A percentile compares a stretch with the other conserved stretches of the same genome.
phyloP scores from a whole-genome alignment of 2,113 vertebrate genomes.

The Lutjanus erythropterus region DNA sequence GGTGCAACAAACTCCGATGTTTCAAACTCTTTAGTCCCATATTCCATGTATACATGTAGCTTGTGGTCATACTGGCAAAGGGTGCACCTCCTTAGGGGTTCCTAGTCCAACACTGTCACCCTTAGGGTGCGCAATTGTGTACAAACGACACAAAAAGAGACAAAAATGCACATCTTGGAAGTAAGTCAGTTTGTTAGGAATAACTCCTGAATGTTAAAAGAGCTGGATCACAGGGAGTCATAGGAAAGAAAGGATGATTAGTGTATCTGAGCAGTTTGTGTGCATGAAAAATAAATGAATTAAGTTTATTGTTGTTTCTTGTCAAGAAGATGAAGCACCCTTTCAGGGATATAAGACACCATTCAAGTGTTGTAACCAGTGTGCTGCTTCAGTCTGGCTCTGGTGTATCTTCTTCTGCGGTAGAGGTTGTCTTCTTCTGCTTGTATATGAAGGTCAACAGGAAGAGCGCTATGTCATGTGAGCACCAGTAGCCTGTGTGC shows the following conservation, averaged over 20 bases:
- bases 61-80: conserved; percentile 50
- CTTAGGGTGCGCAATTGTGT: conserved; percentile 53
- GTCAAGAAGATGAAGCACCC: conserved; percentile 2
- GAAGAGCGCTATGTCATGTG: conserved; percentile 96
- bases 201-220: conserved; percentile 40
- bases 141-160: conserved; percentile 49
- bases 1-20: neutral
- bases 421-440: conserved; percentile 77
- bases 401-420: conserved; percentile 59
- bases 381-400: conserved; percentile 76
- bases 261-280: conserved; percentile 29
- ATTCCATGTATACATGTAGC: conserved; percentile 5
- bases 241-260: conserved; percentile 9
- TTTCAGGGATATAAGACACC: conserved; percentile 15
- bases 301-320: conserved; percentile 38
- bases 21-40: conserved; percentile 12
- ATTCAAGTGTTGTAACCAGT: conserved; percentile 19
- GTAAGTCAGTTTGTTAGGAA: conserved; percentile 28
- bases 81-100: conserved; percentile 62
- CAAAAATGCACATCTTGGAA: conserved; percentile 50
- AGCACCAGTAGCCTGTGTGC: conserved; percentile 98
- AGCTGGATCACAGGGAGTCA: conserved; percentile 25
- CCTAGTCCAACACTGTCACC: conserved; percentile 53
- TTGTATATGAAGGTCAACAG: conserved; percentile 96
- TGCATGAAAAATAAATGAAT: conserved; percentile 44